Evolutionary conservation across 2,888 invertebrate species (phyloP), one percentile per base, ranked within the genome.

Genomic region (Amaurobius ferox): DNA sequence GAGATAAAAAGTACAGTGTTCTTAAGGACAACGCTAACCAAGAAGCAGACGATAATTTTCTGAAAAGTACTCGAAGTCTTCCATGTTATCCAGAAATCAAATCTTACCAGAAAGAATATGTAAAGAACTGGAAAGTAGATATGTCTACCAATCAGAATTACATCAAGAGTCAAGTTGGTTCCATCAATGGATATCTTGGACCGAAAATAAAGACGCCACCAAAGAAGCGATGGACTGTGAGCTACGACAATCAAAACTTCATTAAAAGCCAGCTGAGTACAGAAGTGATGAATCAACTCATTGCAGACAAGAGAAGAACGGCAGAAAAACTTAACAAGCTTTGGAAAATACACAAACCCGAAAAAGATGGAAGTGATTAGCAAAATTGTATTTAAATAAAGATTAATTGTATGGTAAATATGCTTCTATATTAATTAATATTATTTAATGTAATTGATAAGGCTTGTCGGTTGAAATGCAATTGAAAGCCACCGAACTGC

Each of bases 231-330:
- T 80, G 80, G 80, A 68, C 66, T 13, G 80, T 80, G 28, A 67
- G 23, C n/a, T 80, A 80, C 48, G 73, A 80, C 48, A 80, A 80
- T 73, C 67, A 44, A 26, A 80, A 80, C 30, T 80, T 55, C 55
- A 80, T 80, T 3, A 73, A 48, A 67, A 80, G 80, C 11, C 80
- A 80, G 29, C 23, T 80, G 11, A 80, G 72, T 13, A 6, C 48
- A 26, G 73, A 55, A 6, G 29, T 67, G n/a, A 1, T 80, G 16
- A 32, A 80, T 39, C 39, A 67, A 29, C 26, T 67, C 9, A 7
- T 73, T 19, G 73, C 73, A 23, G 55, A 73, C 19, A 80, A 80
- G 80, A 73, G 61, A 19, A 40, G 26, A 64, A n/a, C 48, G 0
- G 67, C 28, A 16, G 44, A 23, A 0, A 3, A n/a, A 6, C 23